These are phyloP conservation scores for Myiozetetes cayanensis DNA, from an alignment of 2,113 vertebrate species.

Conservation along the genomic window DNA sequence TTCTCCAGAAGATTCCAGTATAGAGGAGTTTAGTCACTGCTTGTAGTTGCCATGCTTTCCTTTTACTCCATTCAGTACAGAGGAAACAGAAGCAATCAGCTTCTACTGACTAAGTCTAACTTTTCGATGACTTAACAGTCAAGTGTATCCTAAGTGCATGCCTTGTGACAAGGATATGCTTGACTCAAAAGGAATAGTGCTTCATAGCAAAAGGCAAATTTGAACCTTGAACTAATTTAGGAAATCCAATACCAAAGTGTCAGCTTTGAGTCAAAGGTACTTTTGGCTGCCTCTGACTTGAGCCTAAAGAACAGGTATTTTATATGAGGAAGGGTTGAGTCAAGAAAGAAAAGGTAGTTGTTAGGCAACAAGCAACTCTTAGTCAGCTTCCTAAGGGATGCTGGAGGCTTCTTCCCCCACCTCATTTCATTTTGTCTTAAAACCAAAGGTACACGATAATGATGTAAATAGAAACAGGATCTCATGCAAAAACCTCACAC, in stretches of 20 bases:
- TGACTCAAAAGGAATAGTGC: not conserved
- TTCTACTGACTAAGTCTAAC: not conserved
- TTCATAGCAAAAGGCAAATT: not conserved
- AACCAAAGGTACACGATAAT: not conserved
- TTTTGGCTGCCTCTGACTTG: not conserved
- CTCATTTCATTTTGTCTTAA: not conserved
- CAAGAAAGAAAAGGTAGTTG: not conserved
- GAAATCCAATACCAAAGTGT: not conserved
- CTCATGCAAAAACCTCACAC: not conserved
- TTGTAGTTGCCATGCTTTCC: fast-evolving
- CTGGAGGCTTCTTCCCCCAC: not conserved
- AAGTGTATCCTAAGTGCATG: not conserved
- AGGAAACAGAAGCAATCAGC: not conserved
- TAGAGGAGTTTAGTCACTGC: not conserved
- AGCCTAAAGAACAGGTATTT: not conserved
- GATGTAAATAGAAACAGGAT: not conserved
- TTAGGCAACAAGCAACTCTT: not conserved
- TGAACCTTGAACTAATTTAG: not conserved
- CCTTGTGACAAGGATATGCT: not conserved
- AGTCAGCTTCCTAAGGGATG: not conserved
- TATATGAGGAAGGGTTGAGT: not conserved
- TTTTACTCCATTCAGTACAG: not conserved
- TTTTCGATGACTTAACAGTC: not conserved
- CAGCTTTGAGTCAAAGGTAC: not conserved
- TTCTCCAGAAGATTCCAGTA: not conserved